phyloP scores from a whole-genome alignment of 2,888 invertebrate species.

The Strigamia crassipes region DNA sequence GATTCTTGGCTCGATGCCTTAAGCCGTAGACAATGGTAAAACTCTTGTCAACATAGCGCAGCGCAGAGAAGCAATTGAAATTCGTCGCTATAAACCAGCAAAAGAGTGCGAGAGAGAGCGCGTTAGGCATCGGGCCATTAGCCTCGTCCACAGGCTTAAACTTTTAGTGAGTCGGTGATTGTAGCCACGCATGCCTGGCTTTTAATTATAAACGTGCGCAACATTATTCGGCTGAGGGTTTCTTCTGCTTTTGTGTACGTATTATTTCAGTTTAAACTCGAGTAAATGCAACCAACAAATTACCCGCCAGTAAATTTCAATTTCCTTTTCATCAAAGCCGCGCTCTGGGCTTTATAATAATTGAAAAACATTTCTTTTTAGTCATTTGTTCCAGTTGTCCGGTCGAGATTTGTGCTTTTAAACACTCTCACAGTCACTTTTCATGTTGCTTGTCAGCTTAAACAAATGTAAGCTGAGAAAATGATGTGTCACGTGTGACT shows the following conservation, averaged over 20 bases:
- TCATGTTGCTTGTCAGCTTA: too few species aligned
- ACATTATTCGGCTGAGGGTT: not conserved
- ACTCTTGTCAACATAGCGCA: not conserved
- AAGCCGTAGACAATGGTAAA: constrained; percentile 14
- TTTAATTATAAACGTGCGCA: not conserved
- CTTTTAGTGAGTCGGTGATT: not conserved
- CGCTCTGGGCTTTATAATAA: not conserved
- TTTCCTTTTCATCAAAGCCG: not conserved
- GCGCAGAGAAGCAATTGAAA: not conserved
- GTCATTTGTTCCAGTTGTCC: too few species aligned
- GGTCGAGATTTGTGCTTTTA: too few species aligned
- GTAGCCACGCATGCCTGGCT: constrained; percentile 2
- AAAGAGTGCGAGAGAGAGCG: not conserved
- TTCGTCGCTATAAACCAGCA: not conserved
- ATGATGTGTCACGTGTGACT: too few species aligned
- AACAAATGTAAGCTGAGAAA: too few species aligned
- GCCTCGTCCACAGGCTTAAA: constrained; percentile 3
- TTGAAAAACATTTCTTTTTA: not conserved
- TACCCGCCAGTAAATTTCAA: not conserved
- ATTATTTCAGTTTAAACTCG: not conserved
- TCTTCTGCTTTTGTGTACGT: not conserved
- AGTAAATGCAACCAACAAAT: not conserved
- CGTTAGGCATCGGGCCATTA: constrained; percentile 1
- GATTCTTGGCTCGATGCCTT: not conserved
- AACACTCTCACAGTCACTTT: too few species aligned